Conservation (phyloP, 2,797 vertebrate species). For the Morelia viridis region DNA sequence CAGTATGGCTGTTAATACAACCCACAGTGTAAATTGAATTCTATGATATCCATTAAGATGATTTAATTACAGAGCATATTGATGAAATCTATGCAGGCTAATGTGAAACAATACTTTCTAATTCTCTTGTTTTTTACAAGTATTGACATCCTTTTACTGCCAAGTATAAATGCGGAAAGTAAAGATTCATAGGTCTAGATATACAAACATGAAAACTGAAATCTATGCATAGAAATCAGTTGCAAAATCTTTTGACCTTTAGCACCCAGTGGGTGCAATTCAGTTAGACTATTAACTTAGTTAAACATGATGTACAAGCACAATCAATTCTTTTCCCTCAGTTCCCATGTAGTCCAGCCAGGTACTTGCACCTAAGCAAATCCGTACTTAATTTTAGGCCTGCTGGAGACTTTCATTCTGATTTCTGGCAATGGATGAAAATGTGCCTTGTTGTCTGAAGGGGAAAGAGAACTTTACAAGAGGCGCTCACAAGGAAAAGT, state of each 20-base stretch:
- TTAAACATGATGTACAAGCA: background rate
- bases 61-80: background rate
- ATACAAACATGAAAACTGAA: background rate
- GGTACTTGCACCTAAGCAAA: background rate
- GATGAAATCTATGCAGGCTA: background rate
- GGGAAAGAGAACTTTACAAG: background rate
- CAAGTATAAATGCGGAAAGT: background rate
- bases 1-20: background rate
- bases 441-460: background rate
- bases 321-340: background rate
- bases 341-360: background rate
- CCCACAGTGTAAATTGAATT: background rate
- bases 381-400: conserved; percentile 24
- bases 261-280: background rate
- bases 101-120: conserved; percentile 17
- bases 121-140: conserved; percentile 9
- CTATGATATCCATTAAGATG: background rate
- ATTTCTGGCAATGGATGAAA: conserved; percentile 1
- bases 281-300: background rate
- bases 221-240: background rate
- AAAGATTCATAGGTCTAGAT: background rate
- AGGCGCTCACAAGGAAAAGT: background rate
- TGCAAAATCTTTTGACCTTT: background rate
- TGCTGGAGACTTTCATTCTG: background rate
- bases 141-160: background rate